A percentile compares a stretch with the other conserved stretches of the same genome.
Conservation (phyloP, 2,113 vertebrate species). For the Sinocyclocheilus rhinocerous region DNA sequence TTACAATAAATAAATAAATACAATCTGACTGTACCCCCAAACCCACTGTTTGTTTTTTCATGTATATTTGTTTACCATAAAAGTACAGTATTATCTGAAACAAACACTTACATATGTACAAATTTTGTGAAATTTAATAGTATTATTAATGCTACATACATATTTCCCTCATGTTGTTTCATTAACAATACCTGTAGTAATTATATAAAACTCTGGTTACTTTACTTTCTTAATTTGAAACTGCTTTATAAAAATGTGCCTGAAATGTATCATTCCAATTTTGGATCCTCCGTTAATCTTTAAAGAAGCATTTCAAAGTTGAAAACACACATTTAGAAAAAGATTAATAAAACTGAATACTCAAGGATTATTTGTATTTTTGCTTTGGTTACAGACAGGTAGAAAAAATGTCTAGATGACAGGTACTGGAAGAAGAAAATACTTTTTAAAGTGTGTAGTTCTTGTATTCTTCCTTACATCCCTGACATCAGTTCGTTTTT, state of each 20-base stretch:
- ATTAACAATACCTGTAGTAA: not conserved
- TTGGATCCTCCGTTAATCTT: not conserved
- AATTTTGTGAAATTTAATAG: not conserved
- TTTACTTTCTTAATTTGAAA: not conserved
- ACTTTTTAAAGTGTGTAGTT: not conserved
- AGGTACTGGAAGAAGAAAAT: not conserved
- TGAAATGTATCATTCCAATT: not conserved
- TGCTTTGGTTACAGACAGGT: constrained; percentile 1
- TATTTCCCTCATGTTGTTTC: not conserved
- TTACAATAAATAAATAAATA: too few relatives aligned
- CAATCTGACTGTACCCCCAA: too few relatives aligned
- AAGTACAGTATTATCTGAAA: not conserved
- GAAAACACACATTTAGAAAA: not conserved
- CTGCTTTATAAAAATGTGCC: not conserved
- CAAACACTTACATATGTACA: not conserved
- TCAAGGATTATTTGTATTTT: not conserved
- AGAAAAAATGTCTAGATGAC: not conserved
- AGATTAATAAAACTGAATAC: not conserved
- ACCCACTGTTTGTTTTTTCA: too few relatives aligned
- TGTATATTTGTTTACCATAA: too few relatives aligned
- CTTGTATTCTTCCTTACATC: constrained; percentile 6
- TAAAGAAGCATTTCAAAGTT: not conserved
- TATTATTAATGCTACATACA: too few relatives aligned
- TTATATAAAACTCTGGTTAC: not conserved
- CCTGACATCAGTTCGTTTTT: not conserved